Percentiles rank a stretch among this genome's conserved stretches.
phyloP scores from a whole-genome alignment of 2,797 vertebrate species.

The Macrochelys suwanniensis region DNA sequence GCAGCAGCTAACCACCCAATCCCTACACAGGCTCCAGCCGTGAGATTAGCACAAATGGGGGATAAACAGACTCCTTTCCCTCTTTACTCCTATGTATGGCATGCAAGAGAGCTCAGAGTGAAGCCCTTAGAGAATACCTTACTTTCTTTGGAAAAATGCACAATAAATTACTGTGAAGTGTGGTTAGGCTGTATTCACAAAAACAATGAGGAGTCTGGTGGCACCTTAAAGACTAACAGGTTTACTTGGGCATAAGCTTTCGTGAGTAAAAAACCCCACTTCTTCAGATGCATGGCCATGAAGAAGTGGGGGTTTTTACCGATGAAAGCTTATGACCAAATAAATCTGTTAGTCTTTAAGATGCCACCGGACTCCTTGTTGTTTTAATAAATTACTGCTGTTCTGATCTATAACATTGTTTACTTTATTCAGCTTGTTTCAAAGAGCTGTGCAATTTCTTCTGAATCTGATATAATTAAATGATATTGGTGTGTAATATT shows the following conservation, averaged over 20 bases:
- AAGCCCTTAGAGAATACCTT: not conserved
- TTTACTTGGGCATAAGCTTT: too few species aligned
- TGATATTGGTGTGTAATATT: not conserved
- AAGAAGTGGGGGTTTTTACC: too few species aligned
- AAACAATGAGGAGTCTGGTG: too few species aligned
- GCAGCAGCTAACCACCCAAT: not conserved
- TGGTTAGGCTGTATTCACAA: too few species aligned
- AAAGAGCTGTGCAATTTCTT: not conserved
- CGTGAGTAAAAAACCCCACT: too few species aligned
- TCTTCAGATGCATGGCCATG: too few species aligned
- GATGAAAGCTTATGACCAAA: too few species aligned
- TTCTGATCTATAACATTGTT: not conserved
- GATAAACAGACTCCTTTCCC: rapidly evolving
- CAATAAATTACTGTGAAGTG: rapidly evolving
- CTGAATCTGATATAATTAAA: not conserved
- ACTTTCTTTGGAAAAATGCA: not conserved
- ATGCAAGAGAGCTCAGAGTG: not conserved
- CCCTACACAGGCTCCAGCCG: not conserved
- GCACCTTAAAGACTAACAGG: too few species aligned
- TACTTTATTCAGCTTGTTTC: not conserved
- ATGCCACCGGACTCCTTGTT: too few species aligned
- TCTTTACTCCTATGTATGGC: not conserved
- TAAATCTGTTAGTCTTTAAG: too few species aligned
- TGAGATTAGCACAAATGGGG: rapidly evolving
- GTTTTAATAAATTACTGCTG: not conserved